These are phyloP conservation scores for Argyrosomus regius DNA, from an alignment of 2,797 vertebrate species.

Conservation along the genomic window DNA sequence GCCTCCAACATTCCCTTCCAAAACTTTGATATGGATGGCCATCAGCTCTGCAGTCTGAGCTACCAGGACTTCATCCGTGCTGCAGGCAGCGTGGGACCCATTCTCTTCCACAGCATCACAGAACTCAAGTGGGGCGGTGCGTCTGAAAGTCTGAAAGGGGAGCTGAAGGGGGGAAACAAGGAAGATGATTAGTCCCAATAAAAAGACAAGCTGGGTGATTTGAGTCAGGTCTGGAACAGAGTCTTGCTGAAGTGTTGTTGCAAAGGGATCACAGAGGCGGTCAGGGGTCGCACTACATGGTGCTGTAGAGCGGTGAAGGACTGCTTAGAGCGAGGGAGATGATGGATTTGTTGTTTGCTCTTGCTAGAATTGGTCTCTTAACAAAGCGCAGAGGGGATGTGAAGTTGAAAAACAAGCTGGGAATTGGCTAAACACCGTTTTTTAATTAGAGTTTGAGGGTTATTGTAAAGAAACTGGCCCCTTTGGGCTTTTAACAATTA, in stretches of 20 bases:
- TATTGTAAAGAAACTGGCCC: constrained; percentile 21
- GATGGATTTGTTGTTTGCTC: constrained; percentile 74
- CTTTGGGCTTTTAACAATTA: background rate
- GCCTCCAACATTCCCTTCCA: constrained; percentile 94
- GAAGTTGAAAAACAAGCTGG: constrained; percentile 45
- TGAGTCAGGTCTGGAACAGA: constrained; percentile 25
- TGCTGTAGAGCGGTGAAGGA: constrained; percentile 27
- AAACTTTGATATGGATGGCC: constrained; percentile 95
- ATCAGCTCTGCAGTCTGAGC: constrained; percentile 93
- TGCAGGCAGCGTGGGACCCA: constrained; percentile 91
- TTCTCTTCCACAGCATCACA: constrained; percentile 93
- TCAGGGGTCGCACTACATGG: constrained; percentile 50
- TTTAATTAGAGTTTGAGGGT: constrained; percentile 34
- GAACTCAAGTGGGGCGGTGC: constrained; percentile 94
- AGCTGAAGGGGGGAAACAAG: background rate
- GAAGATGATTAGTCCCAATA: constrained; percentile 47
- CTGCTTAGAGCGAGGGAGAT: constrained; percentile 49
- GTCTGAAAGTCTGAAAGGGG: constrained; percentile 43
- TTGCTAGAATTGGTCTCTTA: constrained; percentile 51
- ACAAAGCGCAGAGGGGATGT: constrained; percentile 63
- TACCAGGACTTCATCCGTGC: constrained; percentile 93
- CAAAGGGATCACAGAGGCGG: constrained; percentile 43
- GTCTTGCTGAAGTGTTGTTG: constrained; percentile 53
- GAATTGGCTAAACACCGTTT: constrained; percentile 27
- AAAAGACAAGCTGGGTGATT: constrained; percentile 41